Conservation (phyloP, 2,888 invertebrate genomes). For the Drepana falcataria region DNA sequence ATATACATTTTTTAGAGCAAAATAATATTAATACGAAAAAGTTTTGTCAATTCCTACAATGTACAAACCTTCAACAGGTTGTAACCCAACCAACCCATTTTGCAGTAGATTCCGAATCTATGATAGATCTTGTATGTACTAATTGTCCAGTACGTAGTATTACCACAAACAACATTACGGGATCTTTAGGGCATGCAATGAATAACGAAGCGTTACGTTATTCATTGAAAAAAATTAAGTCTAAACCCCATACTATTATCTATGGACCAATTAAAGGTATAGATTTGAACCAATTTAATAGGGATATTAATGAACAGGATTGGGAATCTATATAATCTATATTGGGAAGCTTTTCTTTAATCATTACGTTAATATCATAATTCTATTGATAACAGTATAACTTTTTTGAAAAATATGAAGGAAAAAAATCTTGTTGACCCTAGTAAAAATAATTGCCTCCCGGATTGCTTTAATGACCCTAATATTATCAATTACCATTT, state of each 20-base stretch:
- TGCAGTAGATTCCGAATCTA: not conserved
- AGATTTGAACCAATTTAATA: not conserved
- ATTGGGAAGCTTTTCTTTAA: too few species aligned
- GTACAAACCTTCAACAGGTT: slow-evolving; percentile 8
- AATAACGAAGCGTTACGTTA: too few species aligned
- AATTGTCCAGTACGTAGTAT: slow-evolving; percentile 5
- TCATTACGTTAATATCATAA: too few species aligned
- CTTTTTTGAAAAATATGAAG: too few species aligned
- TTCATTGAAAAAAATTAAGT: slow-evolving; percentile 5
- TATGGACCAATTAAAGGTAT: slow-evolving; percentile 1
- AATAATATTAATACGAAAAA: too few species aligned
- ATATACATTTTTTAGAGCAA: not conserved
- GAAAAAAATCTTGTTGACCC: too few species aligned
- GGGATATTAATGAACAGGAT: not conserved
- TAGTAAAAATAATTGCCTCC: too few species aligned
- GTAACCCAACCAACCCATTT: slow-evolving; percentile 12
- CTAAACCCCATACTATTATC: not conserved
- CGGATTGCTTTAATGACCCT: too few species aligned
- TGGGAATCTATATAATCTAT: not conserved
- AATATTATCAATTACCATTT: too few species aligned
- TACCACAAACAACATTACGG: slow-evolving; percentile 5
- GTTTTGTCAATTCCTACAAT: slow-evolving; percentile 4
- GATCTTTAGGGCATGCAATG: slow-evolving; percentile 7
- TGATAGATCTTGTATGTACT: slow-evolving; percentile 14
- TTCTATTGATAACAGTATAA: too few species aligned